These are phyloP conservation scores for Parasteatoda lunata DNA, from an alignment of 2,888 invertebrate species.

Conservation along the genomic window DNA sequence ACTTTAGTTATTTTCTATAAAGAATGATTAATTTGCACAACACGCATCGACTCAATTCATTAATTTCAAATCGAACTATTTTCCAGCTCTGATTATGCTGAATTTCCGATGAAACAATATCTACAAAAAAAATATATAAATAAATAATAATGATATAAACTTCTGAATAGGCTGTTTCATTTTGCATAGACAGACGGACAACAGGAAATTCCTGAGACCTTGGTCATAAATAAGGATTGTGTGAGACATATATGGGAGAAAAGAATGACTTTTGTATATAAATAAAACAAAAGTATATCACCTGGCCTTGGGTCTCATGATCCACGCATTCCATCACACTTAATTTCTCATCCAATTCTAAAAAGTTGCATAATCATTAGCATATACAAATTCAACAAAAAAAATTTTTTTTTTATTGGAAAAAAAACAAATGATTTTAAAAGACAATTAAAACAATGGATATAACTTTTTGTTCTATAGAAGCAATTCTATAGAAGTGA, in stretches of 20 bases:
- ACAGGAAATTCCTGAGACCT: background rate
- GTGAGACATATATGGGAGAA: background rate
- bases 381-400: background rate
- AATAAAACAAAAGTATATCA: background rate
- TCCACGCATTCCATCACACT: conserved; percentile 33
- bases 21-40: background rate
- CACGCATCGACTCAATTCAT: no score
- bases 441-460: no score
- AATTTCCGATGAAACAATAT: no score
- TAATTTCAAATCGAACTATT: no score
- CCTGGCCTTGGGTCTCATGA: conserved; percentile 20
- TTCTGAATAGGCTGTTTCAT: conserved; percentile 2
- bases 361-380: background rate
- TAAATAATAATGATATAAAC: background rate
- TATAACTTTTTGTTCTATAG: no score
- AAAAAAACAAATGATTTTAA: no score
- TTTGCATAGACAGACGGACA: background rate
- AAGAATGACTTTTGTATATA: conserved; percentile 7
- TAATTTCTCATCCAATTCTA: conserved; percentile 24
- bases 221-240: background rate
- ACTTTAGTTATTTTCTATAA: background rate
- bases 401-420: no score
- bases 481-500: no score
- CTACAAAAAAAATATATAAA: background rate
- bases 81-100: no score